Evolutionary conservation across 2,797 vertebrate genomes (phyloP), one percentile per base, ranked within the genome.

Genomic region (Setipinna tenuifilis): DNA sequence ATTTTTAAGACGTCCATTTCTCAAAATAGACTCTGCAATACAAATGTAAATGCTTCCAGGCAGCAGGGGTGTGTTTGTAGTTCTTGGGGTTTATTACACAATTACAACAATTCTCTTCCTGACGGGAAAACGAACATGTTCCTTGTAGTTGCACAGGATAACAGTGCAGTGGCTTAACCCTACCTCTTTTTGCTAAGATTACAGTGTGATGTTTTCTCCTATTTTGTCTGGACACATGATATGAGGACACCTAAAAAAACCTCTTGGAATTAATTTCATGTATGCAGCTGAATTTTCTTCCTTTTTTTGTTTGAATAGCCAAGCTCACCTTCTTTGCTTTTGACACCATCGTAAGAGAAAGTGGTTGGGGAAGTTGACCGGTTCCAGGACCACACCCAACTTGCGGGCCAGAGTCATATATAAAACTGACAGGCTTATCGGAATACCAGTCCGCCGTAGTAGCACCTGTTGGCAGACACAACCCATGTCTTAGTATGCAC

Each of bases 331-430:
- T 89, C 92, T 95, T 54, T 93, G 94, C 41, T 96, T 95, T 89
- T 99, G 98, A 92, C 97, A 97, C 98, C 98, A 99, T 0, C 98
- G 95, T 83, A 99, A 91, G 12, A 99, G 93, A 91, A 99, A 99
- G 91, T 99, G 98, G 91, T 98, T 98, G 1, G 98, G 98, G 89
- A 99, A 99, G 94, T 98, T 99, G 89, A 99, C 98, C 0, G 98
- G 98, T 85, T 99, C 98, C 87, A 99, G 93, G 0, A 91, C 96
- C 87, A 99, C 96, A 1, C 98, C 98, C 89, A 99, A 83, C 87
- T 95, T 97, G 88, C 91, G 93, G 86, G 98, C 97, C 90, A 99
- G 93, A 0, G 97, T 98, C 96, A 98, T 95, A 92, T 99, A 99
- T 78, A 99, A 95, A 82, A 99, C 95, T 6, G 97, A 99, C 92